Base-by-base conservation (phyloP, 2,113 vertebrate species). In the Protobothrops mucrosquamatus region DNA sequence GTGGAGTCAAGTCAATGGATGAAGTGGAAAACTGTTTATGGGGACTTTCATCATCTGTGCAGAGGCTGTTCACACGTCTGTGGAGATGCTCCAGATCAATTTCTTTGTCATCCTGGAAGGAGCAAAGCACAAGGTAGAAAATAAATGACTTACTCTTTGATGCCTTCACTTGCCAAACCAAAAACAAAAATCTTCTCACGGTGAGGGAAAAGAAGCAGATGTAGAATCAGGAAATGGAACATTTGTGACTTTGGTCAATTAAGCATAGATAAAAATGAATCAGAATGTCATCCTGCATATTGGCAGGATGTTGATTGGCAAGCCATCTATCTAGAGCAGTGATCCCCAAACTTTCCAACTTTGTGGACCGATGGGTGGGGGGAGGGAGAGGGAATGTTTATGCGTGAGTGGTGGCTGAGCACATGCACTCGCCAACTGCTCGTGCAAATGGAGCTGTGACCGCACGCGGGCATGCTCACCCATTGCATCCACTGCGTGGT, bases 1-100 rank as follows among this genome's bases (percentile, higher is more conserved):
- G 98, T 2, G 99, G 99, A 89, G 99, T 99, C 98, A 99, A 97
- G 97, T 99, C 99, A 97, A 99, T 99, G 92, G 99, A 99, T 64
- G 99, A 99, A 97, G 99, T 99, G 98, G 99, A 99, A 98, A 99
- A 99, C 98, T 99, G 99, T 99, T 99, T 99, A 98, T 99, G 99
- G 97, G 99, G 99, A 97, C 99, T 99, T 97, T 99, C 99, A 18
- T 99, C 99, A n/a, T 99, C 99, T 96, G 99, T 99, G 98, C 99
- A 99, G 98, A 99, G 98, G 98, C 99, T 99, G 98, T 99, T 99
- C 97, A 99, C 99, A 69, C 99, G 98, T 97, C 98, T 98, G 97
- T 99, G 99, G 97, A 99, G 99, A 97, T 99, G 99, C 97, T 99
- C 99, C 98, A 99, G 98, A 98, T 99, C 99, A 93, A 99, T 99